Evolutionary conservation across 2,888 invertebrate genomes (phyloP), one percentile per base, ranked within the genome.

Genomic region (Melinaea marsaeus): DNA sequence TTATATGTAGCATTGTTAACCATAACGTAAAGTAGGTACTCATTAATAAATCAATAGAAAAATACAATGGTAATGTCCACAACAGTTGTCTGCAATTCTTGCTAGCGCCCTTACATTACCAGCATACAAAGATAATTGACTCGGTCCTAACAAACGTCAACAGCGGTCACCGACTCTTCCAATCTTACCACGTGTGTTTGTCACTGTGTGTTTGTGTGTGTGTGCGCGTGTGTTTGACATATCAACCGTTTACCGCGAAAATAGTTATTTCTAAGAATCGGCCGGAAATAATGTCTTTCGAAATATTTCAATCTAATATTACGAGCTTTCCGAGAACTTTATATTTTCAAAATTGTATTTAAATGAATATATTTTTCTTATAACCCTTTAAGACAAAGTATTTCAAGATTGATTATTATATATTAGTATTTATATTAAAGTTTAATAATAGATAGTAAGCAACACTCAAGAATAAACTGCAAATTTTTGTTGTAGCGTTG

Each of bases 21-120:
- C 42, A 42, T 42, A 42, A 42, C 7, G 37, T 37, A 42, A 42
- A 2, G 72, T 68, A 64, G 67, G 69, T 75, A 76, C 77, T 80
- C 80, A 81, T 84, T 78, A 80, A 77, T 83, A 84, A 79, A 75
- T 80, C 78, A 79, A 80, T 78, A 77, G 63, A 83, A 86, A 85
- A 85, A 84, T 76, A 82, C 82, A 80, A 86, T 87, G 79, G 85
- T 84, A 78, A 76, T 82, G 82, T 85, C 79, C 82, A 81, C 81
- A 84, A 87, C 85, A 88, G 85, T 83, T 88, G 85, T 80, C 84
- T 83, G 78, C 80, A 81, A 78, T 88, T 86, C 85, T 80, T 70
- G 79, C 80, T 82, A 81, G 84, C 84, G 83, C 79, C 79, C 81
- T 76, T 74, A 82, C 84, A 80, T 80, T 79, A 79, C 78, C 75